Percentiles rank a stretch among this genome's conserved stretches.
Evolutionary conservation across 2,888 invertebrate species (phyloP).

Genomic region (Polydrusus pterygomalis): DNA sequence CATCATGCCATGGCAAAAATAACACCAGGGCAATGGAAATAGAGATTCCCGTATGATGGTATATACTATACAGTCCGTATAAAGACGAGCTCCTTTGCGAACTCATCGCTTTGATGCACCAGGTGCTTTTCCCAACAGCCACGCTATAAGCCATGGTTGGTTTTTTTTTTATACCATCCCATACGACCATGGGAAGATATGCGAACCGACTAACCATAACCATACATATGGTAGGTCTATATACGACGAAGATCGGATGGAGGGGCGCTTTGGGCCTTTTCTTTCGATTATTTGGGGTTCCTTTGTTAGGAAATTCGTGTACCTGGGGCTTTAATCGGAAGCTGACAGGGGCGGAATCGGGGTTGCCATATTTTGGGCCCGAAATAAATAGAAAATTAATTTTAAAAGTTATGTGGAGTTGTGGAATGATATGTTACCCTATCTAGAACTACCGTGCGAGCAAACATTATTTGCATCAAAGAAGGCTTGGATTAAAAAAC

Average conservation of each 20-base stretch:
- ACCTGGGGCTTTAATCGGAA: conserved; percentile 56
- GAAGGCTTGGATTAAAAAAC: too few relatives aligned
- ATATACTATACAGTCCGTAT: neutral
- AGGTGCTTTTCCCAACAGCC: conserved; percentile 6
- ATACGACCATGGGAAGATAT: conserved; percentile 41
- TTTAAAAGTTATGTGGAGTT: neutral
- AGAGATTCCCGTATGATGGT: conserved; percentile 8
- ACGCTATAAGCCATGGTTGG: conserved; percentile 5
- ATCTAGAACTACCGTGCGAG: too few relatives aligned
- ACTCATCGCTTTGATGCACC: neutral
- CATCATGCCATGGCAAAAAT: too few relatives aligned
- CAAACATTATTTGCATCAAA: too few relatives aligned
- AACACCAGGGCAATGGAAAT: conserved; percentile 43
- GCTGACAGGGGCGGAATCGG: conserved; percentile 53
- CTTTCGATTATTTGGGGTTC: conserved; percentile 54
- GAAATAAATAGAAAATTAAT: neutral
- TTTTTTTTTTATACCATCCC: conserved; percentile 2
- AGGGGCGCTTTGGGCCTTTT: conserved; percentile 46
- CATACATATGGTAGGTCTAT: conserved; percentile 55
- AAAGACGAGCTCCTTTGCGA: neutral
- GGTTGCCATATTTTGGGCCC: conserved; percentile 34
- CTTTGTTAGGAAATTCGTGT: conserved; percentile 56
- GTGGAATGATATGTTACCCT: too few relatives aligned
- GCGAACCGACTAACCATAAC: conserved; percentile 48
- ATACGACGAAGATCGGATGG: conserved; percentile 45